Conservation (phyloP, 2,888 invertebrate genomes). For the Microchrysa polita region DNA sequence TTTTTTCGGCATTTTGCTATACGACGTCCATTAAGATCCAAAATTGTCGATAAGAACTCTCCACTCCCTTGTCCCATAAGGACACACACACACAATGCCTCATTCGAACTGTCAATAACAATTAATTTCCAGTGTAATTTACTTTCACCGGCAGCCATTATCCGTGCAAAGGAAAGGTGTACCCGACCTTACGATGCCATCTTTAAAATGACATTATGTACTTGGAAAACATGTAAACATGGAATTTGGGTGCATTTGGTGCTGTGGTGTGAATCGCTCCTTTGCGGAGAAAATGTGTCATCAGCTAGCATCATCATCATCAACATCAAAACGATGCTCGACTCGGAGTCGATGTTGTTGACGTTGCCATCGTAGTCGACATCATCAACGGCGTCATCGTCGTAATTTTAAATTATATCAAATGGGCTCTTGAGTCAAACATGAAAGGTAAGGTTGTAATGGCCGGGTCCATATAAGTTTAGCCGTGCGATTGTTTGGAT, state of each 20-base stretch:
- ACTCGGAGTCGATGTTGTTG: too few relatives aligned
- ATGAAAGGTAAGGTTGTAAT: constrained; percentile 11
- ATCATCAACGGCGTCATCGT: not conserved
- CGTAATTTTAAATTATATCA: constrained; percentile 14
- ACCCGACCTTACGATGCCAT: not conserved
- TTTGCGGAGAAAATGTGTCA: constrained; percentile 14
- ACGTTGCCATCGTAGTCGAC: too few relatives aligned
- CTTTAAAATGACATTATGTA: constrained; percentile 6
- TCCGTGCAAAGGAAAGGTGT: not conserved
- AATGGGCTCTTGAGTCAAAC: constrained; percentile 15
- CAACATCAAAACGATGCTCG: too few relatives aligned
- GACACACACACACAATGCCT: constrained; percentile 20
- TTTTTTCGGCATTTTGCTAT: not conserved
- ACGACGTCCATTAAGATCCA: constrained; percentile 15
- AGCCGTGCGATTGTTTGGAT: constrained; percentile 12
- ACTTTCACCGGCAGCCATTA: constrained; percentile 3
- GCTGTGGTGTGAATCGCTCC: not conserved
- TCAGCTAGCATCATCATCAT: not conserved
- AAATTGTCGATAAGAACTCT: constrained; percentile 13
- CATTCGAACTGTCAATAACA: constrained; percentile 36
- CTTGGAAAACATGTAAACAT: constrained; percentile 8
- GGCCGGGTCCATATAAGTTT: not conserved
- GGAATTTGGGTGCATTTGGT: not conserved
- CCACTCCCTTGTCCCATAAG: constrained; percentile 17
- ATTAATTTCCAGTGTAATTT: constrained; percentile 38